Base-by-base conservation (phyloP, 2,888 invertebrate genomes). In the Nomada fucata region DNA sequence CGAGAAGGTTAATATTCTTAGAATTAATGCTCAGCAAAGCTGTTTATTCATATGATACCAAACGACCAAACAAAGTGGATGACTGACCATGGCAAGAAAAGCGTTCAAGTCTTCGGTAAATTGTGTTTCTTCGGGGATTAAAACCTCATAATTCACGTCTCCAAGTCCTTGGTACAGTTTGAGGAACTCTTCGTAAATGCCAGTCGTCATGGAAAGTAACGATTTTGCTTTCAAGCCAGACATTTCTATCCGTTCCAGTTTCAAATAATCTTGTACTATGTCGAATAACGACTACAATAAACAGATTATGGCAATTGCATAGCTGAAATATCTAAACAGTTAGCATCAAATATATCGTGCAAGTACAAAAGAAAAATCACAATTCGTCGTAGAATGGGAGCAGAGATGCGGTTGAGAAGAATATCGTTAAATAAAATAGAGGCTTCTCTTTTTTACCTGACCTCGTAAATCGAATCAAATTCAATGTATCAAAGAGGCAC, bases 231-330 rank as follows among this genome's bases (percentile, higher is more conserved):
- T 95, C 10, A 96, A 91, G 0, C 96, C 97, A 59, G 96, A 96
- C 75, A 97, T 95, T 91, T 97, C 97, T 1, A 98, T 96, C 92
- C 97, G 98, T 93, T 99, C 98, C 81, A 98, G 93, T 92, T 98
- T 98, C 61, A 96, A 94, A 93, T 98, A 98, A 92, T 98, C 98
- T 2, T 96, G 94, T 0, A 97, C 97, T 0, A 97, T 96, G 59
- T 96, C 95, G 85, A 98, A 96, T 84, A 98, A 95, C 2, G 94
- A 94, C 94, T 96, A 94, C 0, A 29, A 55, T 11, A 18, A 29
- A 42, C 15, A 76, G 76, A 68, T 15, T 1, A 76, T 52, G 57
- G 53, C 53, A 55, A 64, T 70, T 26, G 13, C 1, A 36, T 42
- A 26, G 3, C 18, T 20, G 7, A 11, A 11, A 52, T 9, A 13